Percentiles rank a stretch among this genome's conserved stretches.
Evolutionary conservation across 2,797 vertebrate genomes (phyloP).

Genomic region (Pseudochirops corinnae): DNA sequence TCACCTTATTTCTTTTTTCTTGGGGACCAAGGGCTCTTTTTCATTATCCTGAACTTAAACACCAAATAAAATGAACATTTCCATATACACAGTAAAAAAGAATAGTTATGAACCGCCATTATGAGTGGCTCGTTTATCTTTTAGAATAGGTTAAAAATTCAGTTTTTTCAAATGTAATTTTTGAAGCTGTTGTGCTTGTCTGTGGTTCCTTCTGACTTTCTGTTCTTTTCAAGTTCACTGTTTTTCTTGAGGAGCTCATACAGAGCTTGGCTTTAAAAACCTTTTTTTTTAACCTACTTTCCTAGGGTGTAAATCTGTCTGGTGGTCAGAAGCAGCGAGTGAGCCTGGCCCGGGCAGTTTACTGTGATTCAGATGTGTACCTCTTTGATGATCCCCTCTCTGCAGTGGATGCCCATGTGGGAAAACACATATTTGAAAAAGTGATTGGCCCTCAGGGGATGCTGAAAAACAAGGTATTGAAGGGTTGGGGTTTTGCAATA

Average conservation of each 20-base stretch:
- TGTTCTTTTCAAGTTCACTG: not conserved
- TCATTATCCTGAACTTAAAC: not conserved
- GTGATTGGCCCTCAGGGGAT: constrained; percentile 95
- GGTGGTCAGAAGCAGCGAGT: constrained; percentile 98
- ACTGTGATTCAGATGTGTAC: constrained; percentile 91
- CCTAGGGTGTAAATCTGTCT: constrained; percentile 96
- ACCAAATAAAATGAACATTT: not conserved
- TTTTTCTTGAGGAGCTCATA: constrained; percentile 46
- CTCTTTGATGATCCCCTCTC: constrained; percentile 96
- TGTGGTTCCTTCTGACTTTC: not conserved
- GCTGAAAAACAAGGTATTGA: constrained; percentile 91
- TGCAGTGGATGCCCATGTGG: constrained; percentile 97
- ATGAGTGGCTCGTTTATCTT: not conserved
- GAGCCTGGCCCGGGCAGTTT: constrained; percentile 94
- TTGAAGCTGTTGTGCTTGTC: not conserved
- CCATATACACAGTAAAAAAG: not conserved
- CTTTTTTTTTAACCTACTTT: not conserved
- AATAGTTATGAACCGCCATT: not conserved
- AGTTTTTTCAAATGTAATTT: not conserved
- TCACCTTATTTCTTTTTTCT: not conserved
- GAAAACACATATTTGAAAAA: constrained; percentile 96
- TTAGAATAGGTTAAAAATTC: not conserved
- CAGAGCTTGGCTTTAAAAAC: not conserved
- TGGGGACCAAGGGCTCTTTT: not conserved
- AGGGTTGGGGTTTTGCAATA: not conserved